A percentile compares a stretch with the other conserved stretches of the same genome.
phyloP scores from a whole-genome alignment of 2,888 invertebrate genomes.

The Mimachlamys varia region DNA sequence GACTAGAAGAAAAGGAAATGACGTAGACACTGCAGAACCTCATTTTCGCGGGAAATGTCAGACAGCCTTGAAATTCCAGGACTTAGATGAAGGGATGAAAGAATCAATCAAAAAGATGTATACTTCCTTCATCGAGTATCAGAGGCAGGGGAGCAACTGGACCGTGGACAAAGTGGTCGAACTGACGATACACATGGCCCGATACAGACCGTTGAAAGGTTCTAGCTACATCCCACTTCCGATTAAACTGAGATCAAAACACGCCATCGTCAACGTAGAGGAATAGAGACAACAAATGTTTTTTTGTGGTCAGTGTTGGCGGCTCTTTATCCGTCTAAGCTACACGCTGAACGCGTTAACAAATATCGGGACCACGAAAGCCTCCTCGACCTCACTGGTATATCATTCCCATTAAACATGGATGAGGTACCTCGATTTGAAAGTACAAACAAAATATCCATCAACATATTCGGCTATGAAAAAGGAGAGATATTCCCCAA shows the following conservation, averaged over 20 bases:
- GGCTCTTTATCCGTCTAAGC: constrained; percentile 51
- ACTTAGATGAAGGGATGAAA: constrained; percentile 37
- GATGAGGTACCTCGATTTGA: constrained; percentile 52
- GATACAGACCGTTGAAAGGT: constrained; percentile 56
- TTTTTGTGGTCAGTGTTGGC: constrained; percentile 58
- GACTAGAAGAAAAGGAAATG: neutral
- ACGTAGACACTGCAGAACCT: constrained; percentile 15
- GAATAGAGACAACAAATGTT: constrained; percentile 60
- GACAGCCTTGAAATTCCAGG: constrained; percentile 24
- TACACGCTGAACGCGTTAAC: constrained; percentile 41
- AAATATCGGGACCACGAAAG: constrained; percentile 42
- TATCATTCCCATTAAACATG: constrained; percentile 47
- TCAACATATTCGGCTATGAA: constrained; percentile 53
- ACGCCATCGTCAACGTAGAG: constrained; percentile 60
- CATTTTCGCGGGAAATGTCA: constrained; percentile 40
- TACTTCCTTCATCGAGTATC: constrained; percentile 40
- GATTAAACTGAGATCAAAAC: constrained; percentile 50
- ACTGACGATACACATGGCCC: constrained; percentile 48
- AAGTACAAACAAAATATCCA: constrained; percentile 48
- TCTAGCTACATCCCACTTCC: constrained; percentile 57
- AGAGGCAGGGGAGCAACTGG: constrained; percentile 47
- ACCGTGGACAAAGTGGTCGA: constrained; percentile 44
- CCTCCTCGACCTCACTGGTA: constrained; percentile 47
- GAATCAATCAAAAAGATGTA: constrained; percentile 44
- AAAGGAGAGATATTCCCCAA: constrained; percentile 47